Evolutionary conservation across 2,888 invertebrate species (phyloP).

Genomic region (Drosophila picticornis): DNA sequence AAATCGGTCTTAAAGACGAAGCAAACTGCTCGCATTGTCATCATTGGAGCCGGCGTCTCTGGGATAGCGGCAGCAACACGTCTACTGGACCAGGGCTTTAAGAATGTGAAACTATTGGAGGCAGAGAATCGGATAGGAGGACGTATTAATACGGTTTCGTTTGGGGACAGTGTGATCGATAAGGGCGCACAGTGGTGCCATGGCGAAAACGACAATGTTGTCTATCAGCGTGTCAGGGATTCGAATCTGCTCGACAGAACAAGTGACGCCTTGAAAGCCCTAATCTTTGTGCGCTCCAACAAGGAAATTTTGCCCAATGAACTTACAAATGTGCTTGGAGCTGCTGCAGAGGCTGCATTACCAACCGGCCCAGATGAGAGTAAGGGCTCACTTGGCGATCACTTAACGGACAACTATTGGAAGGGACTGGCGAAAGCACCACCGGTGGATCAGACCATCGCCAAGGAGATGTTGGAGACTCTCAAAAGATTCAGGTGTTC

Average conservation of each 20-base stretch:
- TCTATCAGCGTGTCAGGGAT: conserved; percentile 86
- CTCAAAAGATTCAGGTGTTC: conserved; percentile 85
- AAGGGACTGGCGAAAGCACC: conserved; percentile 53
- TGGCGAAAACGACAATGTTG: conserved; percentile 88
- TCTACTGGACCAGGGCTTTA: conserved; percentile 84
- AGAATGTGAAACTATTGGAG: conserved; percentile 87
- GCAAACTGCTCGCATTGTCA: conserved; percentile 77
- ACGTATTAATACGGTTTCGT: conserved; percentile 86
- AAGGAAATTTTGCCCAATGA: conserved; percentile 82
- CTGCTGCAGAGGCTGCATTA: conserved; percentile 30
- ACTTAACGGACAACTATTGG: conserved; percentile 77
- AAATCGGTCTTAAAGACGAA: conserved; percentile 35
- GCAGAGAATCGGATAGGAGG: conserved; percentile 89
- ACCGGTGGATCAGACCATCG: conserved; percentile 82
- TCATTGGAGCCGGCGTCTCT: conserved; percentile 84
- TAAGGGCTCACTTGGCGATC: conserved; percentile 82
- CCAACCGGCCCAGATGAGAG: conserved; percentile 41
- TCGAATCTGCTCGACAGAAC: conserved; percentile 74
- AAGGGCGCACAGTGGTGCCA: conserved; percentile 91
- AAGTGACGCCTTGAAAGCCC: conserved; percentile 62
- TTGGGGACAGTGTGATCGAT: conserved; percentile 88
- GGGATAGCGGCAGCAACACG: conserved; percentile 85
- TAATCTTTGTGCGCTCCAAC: conserved; percentile 81
- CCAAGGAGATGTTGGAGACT: conserved; percentile 87
- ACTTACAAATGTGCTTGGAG: conserved; percentile 64